Evolutionary conservation across 2,797 vertebrate species (phyloP).

Genomic region (Sebastes dallii): DNA sequence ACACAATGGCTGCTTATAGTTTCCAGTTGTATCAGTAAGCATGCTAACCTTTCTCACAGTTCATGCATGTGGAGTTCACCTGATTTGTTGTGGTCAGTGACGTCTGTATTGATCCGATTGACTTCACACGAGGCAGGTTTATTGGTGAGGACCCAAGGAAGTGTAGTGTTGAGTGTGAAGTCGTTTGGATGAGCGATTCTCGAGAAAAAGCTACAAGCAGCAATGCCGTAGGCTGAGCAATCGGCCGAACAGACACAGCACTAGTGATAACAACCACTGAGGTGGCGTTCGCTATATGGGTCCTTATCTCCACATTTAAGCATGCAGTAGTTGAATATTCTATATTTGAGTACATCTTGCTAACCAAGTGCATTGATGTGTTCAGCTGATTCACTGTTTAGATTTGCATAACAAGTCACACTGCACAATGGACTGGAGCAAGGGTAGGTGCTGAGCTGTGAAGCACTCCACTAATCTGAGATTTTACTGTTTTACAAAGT

Average conservation of each 20-base stretch:
- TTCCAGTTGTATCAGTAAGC: background rate
- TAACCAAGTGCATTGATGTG: conserved; percentile 26
- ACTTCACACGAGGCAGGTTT: background rate
- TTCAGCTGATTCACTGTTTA: conserved; percentile 14
- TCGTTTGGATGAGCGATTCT: background rate
- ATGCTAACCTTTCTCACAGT: background rate
- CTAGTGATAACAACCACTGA: conserved; percentile 6
- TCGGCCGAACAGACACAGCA: background rate
- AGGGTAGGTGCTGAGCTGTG: background rate
- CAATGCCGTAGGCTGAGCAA: background rate
- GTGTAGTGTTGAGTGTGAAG: background rate
- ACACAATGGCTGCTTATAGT: background rate
- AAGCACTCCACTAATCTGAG: background rate
- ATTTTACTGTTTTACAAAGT: background rate
- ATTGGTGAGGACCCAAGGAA: background rate
- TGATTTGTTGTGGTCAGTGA: background rate
- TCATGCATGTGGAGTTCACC: background rate
- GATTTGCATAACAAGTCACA: conserved; percentile 28
- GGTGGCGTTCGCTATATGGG: background rate
- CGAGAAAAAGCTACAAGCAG: background rate
- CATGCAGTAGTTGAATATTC: background rate
- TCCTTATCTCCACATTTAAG: conserved; percentile 10
- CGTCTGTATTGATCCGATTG: background rate
- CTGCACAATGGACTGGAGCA: background rate
- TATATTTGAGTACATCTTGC: conserved; percentile 10